phyloP scores from a whole-genome alignment of 1,140 invertebrate genomes.

The Pachyrhynchus sulphureomaculatus region DNA sequence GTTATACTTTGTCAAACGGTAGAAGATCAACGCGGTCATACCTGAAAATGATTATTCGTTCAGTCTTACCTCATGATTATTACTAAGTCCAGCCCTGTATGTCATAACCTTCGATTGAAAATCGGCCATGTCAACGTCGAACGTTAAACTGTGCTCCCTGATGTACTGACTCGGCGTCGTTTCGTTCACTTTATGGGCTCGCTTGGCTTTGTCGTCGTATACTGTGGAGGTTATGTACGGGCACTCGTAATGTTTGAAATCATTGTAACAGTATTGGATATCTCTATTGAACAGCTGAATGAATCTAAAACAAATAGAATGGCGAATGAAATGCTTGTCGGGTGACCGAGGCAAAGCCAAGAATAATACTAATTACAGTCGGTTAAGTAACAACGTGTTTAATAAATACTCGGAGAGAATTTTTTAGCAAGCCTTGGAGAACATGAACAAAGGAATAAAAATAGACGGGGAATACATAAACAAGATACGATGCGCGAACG shows the following conservation, averaged over 20 bases:
- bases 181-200: constrained; percentile 44
- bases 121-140: constrained; percentile 47
- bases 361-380: too few species aligned
- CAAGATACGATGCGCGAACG: too few species aligned
- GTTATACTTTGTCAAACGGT: too few species aligned
- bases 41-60: too few species aligned
- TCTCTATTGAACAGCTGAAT: constrained; percentile 41
- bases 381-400: too few species aligned
- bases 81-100: constrained; percentile 42
- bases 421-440: too few species aligned
- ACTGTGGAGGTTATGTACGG: constrained; percentile 20
- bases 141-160: constrained; percentile 40
- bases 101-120: constrained; percentile 48
- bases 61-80: constrained; percentile 31
- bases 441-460: too few species aligned
- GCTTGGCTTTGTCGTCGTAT: constrained; percentile 38
- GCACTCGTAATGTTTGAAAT: constrained; percentile 41
- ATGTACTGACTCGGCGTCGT: constrained; percentile 40
- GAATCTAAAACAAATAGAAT: constrained; percentile 33
- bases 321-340: too few species aligned
- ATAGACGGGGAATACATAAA: too few species aligned
- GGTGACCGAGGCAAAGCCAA: too few species aligned
- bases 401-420: background rate
- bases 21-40: too few species aligned
- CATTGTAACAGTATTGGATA: constrained; percentile 46